These are phyloP conservation scores for Lycodopsis pacificus DNA, from an alignment of 2,797 vertebrate genomes.

Conservation along the genomic window DNA sequence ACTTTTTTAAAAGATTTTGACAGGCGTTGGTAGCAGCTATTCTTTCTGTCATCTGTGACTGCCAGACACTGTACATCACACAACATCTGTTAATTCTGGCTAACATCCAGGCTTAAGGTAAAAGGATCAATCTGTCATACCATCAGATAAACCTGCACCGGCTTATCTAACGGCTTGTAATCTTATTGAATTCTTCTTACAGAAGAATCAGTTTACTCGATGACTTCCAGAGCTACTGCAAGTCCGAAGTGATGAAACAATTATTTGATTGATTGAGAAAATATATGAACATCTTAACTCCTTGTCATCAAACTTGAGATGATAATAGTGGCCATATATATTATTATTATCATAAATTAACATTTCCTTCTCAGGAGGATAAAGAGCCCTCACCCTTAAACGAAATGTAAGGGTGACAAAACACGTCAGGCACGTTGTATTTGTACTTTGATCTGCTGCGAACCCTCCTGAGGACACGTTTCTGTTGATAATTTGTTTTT, in stretches of 20 bases:
- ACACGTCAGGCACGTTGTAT: conserved; percentile 36
- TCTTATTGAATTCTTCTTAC: conserved; percentile 26
- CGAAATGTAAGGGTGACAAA: too few relatives aligned
- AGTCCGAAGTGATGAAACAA: not conserved
- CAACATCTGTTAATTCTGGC: conserved; percentile 47
- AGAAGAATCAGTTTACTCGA: conserved; percentile 16
- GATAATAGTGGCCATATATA: too few relatives aligned
- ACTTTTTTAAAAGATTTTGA: conserved; percentile 49
- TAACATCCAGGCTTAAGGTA: conserved; percentile 26
- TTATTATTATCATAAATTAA: not conserved
- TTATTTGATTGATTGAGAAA: not conserved
- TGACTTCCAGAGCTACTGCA: conserved; percentile 7
- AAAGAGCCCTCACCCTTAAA: not conserved
- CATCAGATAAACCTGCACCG: conserved; percentile 11
- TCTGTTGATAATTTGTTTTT: conserved; percentile 29
- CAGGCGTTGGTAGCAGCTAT: conserved; percentile 32
- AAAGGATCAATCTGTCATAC: conserved; percentile 40
- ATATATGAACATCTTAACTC: not conserved
- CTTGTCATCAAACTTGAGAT: too few relatives aligned
- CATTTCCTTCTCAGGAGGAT: not conserved
- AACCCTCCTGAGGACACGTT: conserved; percentile 24
- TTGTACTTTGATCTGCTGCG: conserved; percentile 31
- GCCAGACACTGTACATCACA: conserved; percentile 34
- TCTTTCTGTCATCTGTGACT: conserved; percentile 44
- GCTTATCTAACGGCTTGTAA: conserved; percentile 37